These are phyloP conservation scores for Cladorhizidae sp. DNA, from an alignment of 37 sponge, comb jelly and placozoan genomes.

Conservation along the genomic window DNA sequence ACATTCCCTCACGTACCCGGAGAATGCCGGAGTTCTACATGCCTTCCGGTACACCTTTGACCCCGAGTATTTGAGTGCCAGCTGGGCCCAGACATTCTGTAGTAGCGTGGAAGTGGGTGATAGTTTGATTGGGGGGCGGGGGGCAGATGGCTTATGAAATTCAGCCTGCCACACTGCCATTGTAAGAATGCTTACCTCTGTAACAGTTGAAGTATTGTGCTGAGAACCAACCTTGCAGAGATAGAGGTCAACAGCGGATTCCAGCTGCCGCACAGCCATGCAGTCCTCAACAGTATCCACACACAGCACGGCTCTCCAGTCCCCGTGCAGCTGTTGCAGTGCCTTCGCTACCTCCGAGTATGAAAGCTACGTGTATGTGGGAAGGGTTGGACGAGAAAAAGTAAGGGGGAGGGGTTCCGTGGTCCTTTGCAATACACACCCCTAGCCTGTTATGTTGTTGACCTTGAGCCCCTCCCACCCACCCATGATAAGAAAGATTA, in stretches of 20 bases:
- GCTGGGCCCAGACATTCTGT: constrained; percentile 33
- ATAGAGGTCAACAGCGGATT: constrained; percentile 55
- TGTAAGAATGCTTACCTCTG: constrained; percentile 27
- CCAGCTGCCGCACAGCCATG: constrained; percentile 43
- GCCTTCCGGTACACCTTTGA: not conserved
- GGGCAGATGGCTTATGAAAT: no score
- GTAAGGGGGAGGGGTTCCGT: not conserved
- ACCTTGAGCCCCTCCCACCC: no score
- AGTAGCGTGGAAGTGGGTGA: not conserved
- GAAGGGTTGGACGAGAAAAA: not conserved
- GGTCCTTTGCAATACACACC: not conserved
- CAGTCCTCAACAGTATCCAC: constrained; percentile 18
- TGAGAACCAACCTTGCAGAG: constrained; percentile 30
- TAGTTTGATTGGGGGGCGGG: no score
- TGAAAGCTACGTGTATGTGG: constrained; percentile 22
- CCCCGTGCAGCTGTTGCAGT: constrained; percentile 30
- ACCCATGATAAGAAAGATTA: no score
- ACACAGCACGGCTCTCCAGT: constrained; percentile 23
- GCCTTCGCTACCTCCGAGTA: constrained; percentile 14
- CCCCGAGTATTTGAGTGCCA: constrained; percentile 27
- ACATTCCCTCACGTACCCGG: constrained; percentile 56
- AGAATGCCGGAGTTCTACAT: not conserved
- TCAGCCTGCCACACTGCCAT: no score
- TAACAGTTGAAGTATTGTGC: constrained; percentile 7
- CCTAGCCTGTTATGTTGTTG: no score